phyloP scores from a whole-genome alignment of 1,140 invertebrate genomes.

The Lycorma delicatula region DNA sequence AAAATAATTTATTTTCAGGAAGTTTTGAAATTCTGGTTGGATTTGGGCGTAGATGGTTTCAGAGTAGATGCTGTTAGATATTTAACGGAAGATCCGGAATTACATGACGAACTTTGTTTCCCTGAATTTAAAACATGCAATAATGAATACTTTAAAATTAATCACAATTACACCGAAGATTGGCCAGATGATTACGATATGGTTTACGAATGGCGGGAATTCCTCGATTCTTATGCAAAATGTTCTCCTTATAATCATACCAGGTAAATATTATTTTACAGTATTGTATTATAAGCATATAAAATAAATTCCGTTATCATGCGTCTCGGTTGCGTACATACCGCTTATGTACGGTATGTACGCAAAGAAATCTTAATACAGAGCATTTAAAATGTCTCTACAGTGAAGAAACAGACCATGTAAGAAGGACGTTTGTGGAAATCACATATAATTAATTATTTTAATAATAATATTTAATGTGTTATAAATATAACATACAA shows the following conservation, averaged over 20 bases:
- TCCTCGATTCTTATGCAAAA: background rate
- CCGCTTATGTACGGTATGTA: no score
- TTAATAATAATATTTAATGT: no score
- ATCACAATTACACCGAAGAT: conserved; percentile 54
- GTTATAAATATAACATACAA: no score
- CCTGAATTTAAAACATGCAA: conserved; percentile 37
- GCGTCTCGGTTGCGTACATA: no score
- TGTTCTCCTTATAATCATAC: background rate
- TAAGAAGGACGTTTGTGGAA: no score
- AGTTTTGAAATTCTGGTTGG: conserved; percentile 48
- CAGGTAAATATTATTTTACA: no score
- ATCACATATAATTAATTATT: no score
- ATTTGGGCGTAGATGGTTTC: conserved; percentile 61
- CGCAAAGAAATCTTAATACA: no score
- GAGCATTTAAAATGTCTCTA: no score
- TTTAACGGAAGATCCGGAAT: conserved; percentile 41
- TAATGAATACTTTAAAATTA: conserved; percentile 41
- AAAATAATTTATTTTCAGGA: conserved; percentile 20
- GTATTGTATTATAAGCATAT: no score
- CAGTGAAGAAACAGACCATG: no score
- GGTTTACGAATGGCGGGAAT: conserved; percentile 46
- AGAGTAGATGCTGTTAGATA: conserved; percentile 51
- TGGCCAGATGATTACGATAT: conserved; percentile 50
- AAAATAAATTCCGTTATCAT: no score
- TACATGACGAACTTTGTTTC: conserved; percentile 26